Evolutionary conservation across 2,797 vertebrate species (phyloP).

Genomic region (Poecilia wingei): DNA sequence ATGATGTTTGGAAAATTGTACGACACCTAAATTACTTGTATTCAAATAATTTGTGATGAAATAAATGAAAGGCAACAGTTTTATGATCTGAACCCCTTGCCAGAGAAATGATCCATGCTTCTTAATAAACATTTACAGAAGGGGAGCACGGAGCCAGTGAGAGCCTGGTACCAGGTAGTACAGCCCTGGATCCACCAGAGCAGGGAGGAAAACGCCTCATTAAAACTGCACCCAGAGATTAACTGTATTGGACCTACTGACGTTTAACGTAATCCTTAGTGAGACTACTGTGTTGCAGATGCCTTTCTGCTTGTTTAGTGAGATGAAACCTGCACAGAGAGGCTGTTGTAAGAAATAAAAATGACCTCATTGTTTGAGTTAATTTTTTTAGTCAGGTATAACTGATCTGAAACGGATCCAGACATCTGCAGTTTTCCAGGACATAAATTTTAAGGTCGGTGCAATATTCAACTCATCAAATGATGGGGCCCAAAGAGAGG

Average conservation of each 20-base stretch:
- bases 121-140: conserved; percentile 66
- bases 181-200: conserved; percentile 57
- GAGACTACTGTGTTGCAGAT: conserved; percentile 26
- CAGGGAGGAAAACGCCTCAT: conserved; percentile 64
- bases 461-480: conserved; percentile 69
- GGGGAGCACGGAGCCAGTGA: conserved; percentile 48
- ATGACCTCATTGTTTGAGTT: conserved; percentile 50
- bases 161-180: conserved; percentile 79
- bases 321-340: conserved; percentile 19
- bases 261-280: conserved; percentile 38
- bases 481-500: conserved; percentile 63
- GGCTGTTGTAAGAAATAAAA: conserved; percentile 16
- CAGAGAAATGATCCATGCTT: conserved; percentile 51
- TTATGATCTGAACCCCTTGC: conserved; percentile 31
- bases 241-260: conserved; percentile 48
- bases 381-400: conserved; percentile 55
- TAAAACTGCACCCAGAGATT: conserved; percentile 61
- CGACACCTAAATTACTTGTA: background rate
- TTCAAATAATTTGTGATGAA: conserved; percentile 27
- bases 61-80: conserved; percentile 41
- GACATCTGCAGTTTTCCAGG: conserved; percentile 74
- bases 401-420: conserved; percentile 63
- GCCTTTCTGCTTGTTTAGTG: conserved; percentile 26
- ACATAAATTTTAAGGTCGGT: conserved; percentile 67
- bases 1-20: background rate